Evolutionary conservation across 2,113 vertebrate species (phyloP), one percentile per base, ranked within the genome.

Genomic region (Caranx ignobilis): DNA sequence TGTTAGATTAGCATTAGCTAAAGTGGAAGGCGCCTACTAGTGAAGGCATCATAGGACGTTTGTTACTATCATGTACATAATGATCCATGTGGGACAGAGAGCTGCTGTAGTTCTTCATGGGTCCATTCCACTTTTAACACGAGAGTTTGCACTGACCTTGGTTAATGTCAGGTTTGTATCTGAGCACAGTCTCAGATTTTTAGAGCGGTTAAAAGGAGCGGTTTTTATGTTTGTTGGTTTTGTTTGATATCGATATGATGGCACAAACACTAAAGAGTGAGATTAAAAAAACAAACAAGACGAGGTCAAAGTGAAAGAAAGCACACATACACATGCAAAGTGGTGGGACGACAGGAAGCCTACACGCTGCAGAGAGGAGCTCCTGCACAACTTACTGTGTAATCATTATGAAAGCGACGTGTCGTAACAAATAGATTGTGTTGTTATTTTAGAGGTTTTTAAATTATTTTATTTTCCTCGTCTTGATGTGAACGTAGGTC

Each of bases 111-210:
- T 32, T 52, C 8, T 16, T 11, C 13, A 5, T 1, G 63, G 65
- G 77, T 75, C 47, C 80, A 60, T 41, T 45, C 77, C 75, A 65
- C 64, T 77, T 59, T n/a, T 4, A 79, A 87, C 70, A 47, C 32
- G 48, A n/a, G 31, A 19, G 78, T 90, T 89, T 89, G 82, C 89
- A 85, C 74, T 82, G 85, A 82, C 61, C 64, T 61, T 6, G 48
- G 9, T 66, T 21, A 60, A 67, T 21, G 71, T 78, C 37, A 2
- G 34, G 6, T 43, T 5, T 2, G 12, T 43, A 41, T 50, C 18
- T 50, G 74, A 57, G 72, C 3, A 26, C 9, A 3, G 16, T 32
- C 18, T 50, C 39, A 0, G 13, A 10, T 45, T 62, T 70, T 32
- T 10, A 39, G 34, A 47, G 18, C 52, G 41, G 69, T 68, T 47